Percentiles rank a stretch among this genome's conserved stretches.
Evolutionary conservation across 2,888 invertebrate genomes (phyloP).

Genomic region (Brachyptera risi): DNA sequence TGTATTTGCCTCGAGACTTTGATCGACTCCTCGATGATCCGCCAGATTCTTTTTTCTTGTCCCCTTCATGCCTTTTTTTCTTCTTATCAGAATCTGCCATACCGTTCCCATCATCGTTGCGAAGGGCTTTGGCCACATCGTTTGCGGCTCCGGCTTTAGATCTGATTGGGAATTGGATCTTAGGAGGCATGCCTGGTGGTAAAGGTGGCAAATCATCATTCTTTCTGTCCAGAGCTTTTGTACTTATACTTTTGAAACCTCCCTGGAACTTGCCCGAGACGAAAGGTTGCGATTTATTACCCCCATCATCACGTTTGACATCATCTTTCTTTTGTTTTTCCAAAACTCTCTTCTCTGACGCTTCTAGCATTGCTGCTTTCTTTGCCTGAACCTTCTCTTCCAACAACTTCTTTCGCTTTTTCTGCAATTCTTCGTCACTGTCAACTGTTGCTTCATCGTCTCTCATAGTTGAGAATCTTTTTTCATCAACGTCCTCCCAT

Average conservation of each 20-base stretch:
- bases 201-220: constrained; percentile 47
- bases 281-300: constrained; percentile 31
- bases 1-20: constrained; percentile 49
- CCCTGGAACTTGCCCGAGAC: constrained; percentile 33
- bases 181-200: constrained; percentile 52
- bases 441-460: constrained; percentile 31
- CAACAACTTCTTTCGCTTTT: constrained; percentile 29
- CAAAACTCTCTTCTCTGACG: constrained; percentile 32
- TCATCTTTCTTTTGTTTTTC: constrained; percentile 31
- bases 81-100: constrained; percentile 42
- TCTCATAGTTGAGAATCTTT: constrained; percentile 39
- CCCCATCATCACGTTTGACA: constrained; percentile 26
- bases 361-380: constrained; percentile 20
- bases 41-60: constrained; percentile 37
- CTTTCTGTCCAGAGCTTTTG: constrained; percentile 35
- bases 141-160: neutral
- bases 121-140: constrained; percentile 1
- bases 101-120: constrained; percentile 41
- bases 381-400: constrained; percentile 27
- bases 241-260: constrained; percentile 31
- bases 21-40: constrained; percentile 64
- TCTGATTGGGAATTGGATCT: constrained; percentile 39
- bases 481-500: constrained; percentile 44
- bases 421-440: constrained; percentile 33
- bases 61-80: constrained; percentile 38